Evolutionary conservation across 2,888 invertebrate genomes (phyloP).

Genomic region (Antheraea assamensis): DNA sequence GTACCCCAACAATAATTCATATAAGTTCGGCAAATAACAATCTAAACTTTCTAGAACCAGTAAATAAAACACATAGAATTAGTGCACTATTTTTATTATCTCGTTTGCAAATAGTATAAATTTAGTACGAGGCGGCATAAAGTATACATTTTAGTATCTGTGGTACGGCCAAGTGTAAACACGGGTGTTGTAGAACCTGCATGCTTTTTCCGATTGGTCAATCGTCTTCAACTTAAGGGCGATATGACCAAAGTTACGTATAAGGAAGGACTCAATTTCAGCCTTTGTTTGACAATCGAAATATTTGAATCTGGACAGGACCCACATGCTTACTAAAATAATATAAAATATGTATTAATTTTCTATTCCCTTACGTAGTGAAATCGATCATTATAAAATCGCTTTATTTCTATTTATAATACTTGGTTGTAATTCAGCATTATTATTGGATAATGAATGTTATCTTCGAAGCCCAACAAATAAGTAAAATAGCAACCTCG

Average conservation of each 20-base stretch:
- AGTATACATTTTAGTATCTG: background rate
- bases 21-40: no score
- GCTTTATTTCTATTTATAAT: background rate
- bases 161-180: conserved; percentile 38
- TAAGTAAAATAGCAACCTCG: no score
- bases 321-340: conserved; percentile 64
- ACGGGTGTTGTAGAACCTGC: conserved; percentile 56
- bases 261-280: conserved; percentile 59
- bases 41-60: background rate
- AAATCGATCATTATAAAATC: background rate
- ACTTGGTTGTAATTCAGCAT: background rate
- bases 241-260: conserved; percentile 54
- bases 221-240: conserved; percentile 53
- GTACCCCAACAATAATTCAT: no score
- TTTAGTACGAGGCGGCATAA: background rate
- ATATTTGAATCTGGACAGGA: conserved; percentile 59
- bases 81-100: background rate
- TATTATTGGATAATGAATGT: no score
- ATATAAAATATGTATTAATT: conserved; percentile 13
- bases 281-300: conserved; percentile 62
- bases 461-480: background rate
- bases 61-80: background rate
- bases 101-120: background rate
- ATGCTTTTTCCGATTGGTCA: conserved; percentile 65
- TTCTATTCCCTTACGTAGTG: background rate